These are phyloP conservation scores for Cebidichthys violaceus DNA, from an alignment of 2,113 vertebrate species.

Conservation along the genomic window DNA sequence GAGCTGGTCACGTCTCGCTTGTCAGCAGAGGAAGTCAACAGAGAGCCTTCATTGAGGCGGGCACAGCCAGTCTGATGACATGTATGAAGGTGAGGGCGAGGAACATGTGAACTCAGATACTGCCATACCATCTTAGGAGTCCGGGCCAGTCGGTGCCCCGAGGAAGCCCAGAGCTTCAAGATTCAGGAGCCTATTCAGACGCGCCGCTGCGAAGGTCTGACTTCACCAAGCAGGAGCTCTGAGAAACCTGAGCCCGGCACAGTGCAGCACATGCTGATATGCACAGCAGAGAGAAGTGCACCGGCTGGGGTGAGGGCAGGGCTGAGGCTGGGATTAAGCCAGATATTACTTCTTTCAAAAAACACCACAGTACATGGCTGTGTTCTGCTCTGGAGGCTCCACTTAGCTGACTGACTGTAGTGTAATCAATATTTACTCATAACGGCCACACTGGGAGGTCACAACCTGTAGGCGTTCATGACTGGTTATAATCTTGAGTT, in stretches of 20 bases:
- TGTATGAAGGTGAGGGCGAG: constrained; percentile 56
- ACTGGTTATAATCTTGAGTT: constrained; percentile 72
- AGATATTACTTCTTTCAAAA: constrained; percentile 66
- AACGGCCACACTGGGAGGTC: constrained; percentile 76
- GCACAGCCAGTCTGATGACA: constrained; percentile 75
- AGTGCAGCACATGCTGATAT: constrained; percentile 66
- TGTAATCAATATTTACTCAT: constrained; percentile 79
- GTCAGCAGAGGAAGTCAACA: constrained; percentile 84
- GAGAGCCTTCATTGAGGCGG: constrained; percentile 66
- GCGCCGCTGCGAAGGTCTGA: constrained; percentile 32
- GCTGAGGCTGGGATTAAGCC: constrained; percentile 65
- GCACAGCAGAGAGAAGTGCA: constrained; percentile 67
- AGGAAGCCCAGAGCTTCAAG: constrained; percentile 46
- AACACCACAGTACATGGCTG: constrained; percentile 61
- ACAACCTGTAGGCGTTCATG: constrained; percentile 67
- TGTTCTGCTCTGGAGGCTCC: constrained; percentile 69
- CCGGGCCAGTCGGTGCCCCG: constrained; percentile 20
- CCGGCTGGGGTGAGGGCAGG: constrained; percentile 45
- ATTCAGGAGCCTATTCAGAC: constrained; percentile 54
- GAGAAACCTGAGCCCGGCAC: constrained; percentile 66
- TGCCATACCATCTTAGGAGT: constrained; percentile 34
- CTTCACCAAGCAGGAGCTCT: constrained; percentile 53
- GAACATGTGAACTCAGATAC: constrained; percentile 64
- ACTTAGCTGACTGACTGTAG: constrained; percentile 71
- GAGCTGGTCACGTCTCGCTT: constrained; percentile 70